phyloP scores from a whole-genome alignment of 2,113 vertebrate genomes.

The Pseudorasbora parva region DNA sequence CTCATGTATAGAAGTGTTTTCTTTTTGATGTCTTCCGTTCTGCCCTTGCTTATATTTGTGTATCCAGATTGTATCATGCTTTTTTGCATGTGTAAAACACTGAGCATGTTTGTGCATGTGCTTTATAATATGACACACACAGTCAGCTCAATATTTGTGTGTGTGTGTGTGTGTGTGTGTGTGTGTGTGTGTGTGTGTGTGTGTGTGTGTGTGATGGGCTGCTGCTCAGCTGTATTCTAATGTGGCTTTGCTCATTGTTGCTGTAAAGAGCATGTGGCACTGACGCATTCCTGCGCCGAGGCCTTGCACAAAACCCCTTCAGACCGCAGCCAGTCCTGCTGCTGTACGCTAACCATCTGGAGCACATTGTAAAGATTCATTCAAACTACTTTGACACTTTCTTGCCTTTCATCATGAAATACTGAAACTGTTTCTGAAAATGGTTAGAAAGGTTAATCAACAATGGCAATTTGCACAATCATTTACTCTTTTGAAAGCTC shows the following conservation, averaged over 20 bases:
- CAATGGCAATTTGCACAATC: not conserved
- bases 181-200: slow-evolving; percentile 29
- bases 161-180: slow-evolving; percentile 18
- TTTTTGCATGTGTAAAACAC: not conserved
- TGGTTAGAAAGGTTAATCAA: not conserved
- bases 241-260: slow-evolving; percentile 62
- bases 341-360: slow-evolving; percentile 29
- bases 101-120: not conserved
- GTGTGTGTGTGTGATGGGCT: slow-evolving; percentile 4
- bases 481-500: not conserved
- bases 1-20: not conserved
- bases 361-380: slow-evolving; percentile 15
- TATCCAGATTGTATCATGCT: not conserved
- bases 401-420: not conserved
- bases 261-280: slow-evolving; percentile 37
- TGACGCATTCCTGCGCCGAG: slow-evolving; percentile 53
- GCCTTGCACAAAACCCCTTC: slow-evolving; percentile 41
- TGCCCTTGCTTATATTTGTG: not conserved
- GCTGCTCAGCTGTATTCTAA: slow-evolving; percentile 66
- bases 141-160: slow-evolving; percentile 7
- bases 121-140: no score
- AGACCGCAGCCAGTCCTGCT: slow-evolving; percentile 27
- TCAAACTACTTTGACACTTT: not conserved
- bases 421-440: not conserved
- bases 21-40: not conserved